Evolutionary conservation across 2,797 vertebrate species (phyloP), one percentile per base, ranked within the genome.

Genomic region (Helostoma temminkii): DNA sequence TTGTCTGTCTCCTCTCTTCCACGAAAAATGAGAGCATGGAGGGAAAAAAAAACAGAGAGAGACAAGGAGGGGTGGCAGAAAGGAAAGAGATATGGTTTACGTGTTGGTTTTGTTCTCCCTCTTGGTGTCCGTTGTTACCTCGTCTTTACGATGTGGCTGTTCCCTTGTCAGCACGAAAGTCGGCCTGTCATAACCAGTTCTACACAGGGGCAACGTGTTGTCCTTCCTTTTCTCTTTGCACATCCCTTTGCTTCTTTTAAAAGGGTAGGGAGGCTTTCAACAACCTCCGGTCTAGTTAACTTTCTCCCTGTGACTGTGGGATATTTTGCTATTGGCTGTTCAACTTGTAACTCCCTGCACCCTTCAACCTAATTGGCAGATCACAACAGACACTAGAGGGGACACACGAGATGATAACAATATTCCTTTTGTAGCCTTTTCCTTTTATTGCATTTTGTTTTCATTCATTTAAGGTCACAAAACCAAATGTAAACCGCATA

Each of bases 1-100:
- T 82, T 81, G 82, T 90, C 84, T 74, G 82, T 91, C 56, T 90
- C 90, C 85, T 91, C 81, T 86, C 87, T 88, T 89, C 90, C 78
- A 76, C 48, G 75, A 71, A 85, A 71, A 87, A 81, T 65, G 81
- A 74, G 47, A 82, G 76, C 80, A 86, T 90, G 74, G 76, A 37
- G 79, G 77, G 77, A 75, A 42, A 47, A 85, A 54, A 77, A 63
- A 75, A 49, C 81, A 76, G 45, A 74, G 66, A 73, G 47, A 72
- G 16, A 7, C 26, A 45, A 14, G 21, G 64, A 61, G 24, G 22
- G 61, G 45, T 50, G 53, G 41, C 25, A 48, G 52, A 59, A 58
- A 83, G 60, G 37, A 80, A 76, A 67, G 67, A 80, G 63, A 80
- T 14, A 12, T 12, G 21, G 24, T 65, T 65, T 64, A 76, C 43